Evolutionary conservation across 2,888 invertebrate genomes (phyloP), one percentile per base, ranked within the genome.

Genomic region (Diplazon laetatorius): DNA sequence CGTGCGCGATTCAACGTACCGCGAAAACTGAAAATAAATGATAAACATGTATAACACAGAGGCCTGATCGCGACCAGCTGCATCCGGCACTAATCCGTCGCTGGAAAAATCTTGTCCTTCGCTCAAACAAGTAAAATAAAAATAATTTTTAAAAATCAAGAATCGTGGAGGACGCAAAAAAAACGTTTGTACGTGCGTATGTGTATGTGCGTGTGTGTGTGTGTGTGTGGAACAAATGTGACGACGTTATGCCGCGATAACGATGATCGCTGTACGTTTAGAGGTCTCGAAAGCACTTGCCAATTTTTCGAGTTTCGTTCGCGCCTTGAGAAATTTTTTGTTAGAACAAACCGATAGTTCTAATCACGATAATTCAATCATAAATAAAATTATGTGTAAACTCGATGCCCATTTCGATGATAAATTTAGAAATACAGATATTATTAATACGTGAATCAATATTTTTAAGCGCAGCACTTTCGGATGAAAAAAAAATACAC

Each of bases 401-500:
- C 22, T 75, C 59, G 72, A 76, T 73, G 76, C 37, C 69, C 63
- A 55, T 46, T 18, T 57, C 68, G 69, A 74, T 44, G 35, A 60
- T 75, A 76, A 69, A 73, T 78, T 75, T 63, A 52, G 70, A 42
- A 30, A 69, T n/a, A n/a, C n/a, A n/a, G n/a, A n/a, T n/a, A 69
- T 55, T 42, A 76, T 73, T 66, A 69, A 72, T n/a, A n/a, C 72
- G 62, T 59, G 39, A 39, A 35, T 62, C 55, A 62, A 59, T 44
- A 44, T 50, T 57, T 76, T 78, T 68, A 82, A 85, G 78, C 35
- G 52, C 80, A 82, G 44, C 22, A n/a, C n/a, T n/a, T n/a, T n/a
- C 81, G 80, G 63, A 42, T 70, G 50, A 80, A 82, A 80, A 82
- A 82, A 62, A 46, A 25, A 30, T n/a, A n/a, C n/a, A n/a, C n/a